A percentile compares a stretch with the other conserved stretches of the same genome.
Evolutionary conservation across 2,113 vertebrate species (phyloP).

Genomic region (Rhinopomastus cyanomelas): DNA sequence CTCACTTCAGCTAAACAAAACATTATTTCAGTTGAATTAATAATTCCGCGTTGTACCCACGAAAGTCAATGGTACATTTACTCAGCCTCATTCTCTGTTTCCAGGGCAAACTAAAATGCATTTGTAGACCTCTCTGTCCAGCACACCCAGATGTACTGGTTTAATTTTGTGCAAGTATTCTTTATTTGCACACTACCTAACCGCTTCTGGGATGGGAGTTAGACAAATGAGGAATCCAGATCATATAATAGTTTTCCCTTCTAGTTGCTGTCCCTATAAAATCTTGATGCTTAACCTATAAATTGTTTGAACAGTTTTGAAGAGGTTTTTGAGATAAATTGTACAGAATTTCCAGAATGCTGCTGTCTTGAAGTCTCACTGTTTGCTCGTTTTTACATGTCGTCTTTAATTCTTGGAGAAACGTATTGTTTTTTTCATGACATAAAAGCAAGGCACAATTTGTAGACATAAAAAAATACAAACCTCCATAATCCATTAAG

Average conservation of each 20-base stretch:
- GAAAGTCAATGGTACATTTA: not conserved
- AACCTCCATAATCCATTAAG: not conserved
- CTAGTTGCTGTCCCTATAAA: not conserved
- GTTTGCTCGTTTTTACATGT: not conserved
- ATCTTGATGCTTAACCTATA: not conserved
- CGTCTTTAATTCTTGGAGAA: not conserved
- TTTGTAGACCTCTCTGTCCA: not conserved
- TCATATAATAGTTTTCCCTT: not conserved
- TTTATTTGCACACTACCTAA: constrained; percentile 8
- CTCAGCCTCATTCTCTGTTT: not conserved
- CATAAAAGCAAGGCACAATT: not conserved
- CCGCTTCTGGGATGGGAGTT: not conserved
- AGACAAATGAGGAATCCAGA: constrained; percentile 11
- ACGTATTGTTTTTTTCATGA: not conserved
- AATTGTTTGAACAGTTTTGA: not conserved
- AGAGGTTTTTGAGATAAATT: not conserved
- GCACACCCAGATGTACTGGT: not conserved
- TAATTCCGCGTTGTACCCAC: not conserved
- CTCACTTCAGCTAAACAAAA: not conserved
- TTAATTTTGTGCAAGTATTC: not conserved
- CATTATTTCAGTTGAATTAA: not conserved
- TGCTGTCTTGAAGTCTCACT: not conserved
- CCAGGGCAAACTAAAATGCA: not conserved
- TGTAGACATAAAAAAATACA: not conserved
- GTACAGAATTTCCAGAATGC: not conserved